Base-by-base conservation (phyloP, 2,888 invertebrate species). In the Synergus gifuensis region DNA sequence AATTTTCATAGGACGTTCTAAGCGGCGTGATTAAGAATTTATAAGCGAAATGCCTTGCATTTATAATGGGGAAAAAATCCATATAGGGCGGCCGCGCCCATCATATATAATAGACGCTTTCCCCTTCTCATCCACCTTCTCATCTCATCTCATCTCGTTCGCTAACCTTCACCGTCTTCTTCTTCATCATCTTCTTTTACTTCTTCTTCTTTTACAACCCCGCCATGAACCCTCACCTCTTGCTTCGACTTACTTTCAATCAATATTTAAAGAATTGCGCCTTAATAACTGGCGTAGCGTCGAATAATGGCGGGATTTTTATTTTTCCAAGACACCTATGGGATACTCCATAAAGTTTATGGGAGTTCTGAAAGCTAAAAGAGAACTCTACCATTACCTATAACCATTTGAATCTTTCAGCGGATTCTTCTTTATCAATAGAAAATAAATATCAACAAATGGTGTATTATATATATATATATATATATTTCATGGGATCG, bases 191-290 rank as follows among this genome's bases (percentile, higher is more conserved):
- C 81, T 78, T 69, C 79, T 81, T 80, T 76, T 82, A 18, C 44
- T 66, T 64, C 64, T 44, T 66, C 42, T 78, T 77, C 77, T 78
- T 83, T 80, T 80, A 78, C 82, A 84, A 67, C 81, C 83, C 86
- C 87, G 79, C 83, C 84, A 81, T 81, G 80, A 82, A 82, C 83
- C 84, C 83, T 80, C 78, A 79, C 82, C 79, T 78, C 79, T 64
- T 80, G 80, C 85, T 84, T 76, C 85, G 85, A 83, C 87, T 86
- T 86, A 88, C 88, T 88, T 89, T 89, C 89, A 91, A 91, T 91
- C 91, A 91, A 91, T 91, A 91, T 91, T 91, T 91, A 90, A 91
- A 91, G 91, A 91, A 91, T 91, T 91, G 91, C 90, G 91, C 91
- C 89, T 90, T 90, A 91, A 91, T 91, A 91, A 91, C 89, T 86